Evolutionary conservation across 2,113 vertebrate genomes (phyloP).

Genomic region (Hippocampus guttulatus): DNA sequence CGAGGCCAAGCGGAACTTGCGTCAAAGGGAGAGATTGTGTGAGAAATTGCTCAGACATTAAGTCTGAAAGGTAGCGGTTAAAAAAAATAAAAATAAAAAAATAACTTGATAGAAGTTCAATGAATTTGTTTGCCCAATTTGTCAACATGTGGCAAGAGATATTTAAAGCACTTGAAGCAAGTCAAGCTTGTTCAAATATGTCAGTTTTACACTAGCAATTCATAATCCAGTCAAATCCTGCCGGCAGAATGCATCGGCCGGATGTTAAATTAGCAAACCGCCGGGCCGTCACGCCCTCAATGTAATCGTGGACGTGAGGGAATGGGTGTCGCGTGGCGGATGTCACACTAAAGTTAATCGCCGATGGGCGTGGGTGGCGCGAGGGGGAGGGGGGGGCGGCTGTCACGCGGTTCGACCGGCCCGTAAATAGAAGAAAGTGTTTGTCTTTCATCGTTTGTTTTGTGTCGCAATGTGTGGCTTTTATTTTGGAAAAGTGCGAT

Average conservation of each 20-base stretch:
- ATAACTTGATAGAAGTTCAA: background rate
- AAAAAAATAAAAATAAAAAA: background rate
- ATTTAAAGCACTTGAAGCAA: background rate
- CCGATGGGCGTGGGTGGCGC: too few relatives aligned
- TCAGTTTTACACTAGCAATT: background rate
- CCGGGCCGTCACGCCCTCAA: too few relatives aligned
- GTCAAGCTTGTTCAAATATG: background rate
- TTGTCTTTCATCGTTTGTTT: too few relatives aligned
- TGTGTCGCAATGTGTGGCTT: too few relatives aligned
- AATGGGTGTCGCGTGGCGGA: too few relatives aligned
- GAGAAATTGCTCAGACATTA: background rate
- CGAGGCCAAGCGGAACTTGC: background rate
- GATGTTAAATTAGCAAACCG: background rate
- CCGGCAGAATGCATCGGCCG: background rate
- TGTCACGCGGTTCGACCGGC: too few relatives aligned
- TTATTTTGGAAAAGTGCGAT: too few relatives aligned
- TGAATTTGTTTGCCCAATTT: background rate
- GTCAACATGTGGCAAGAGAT: too few relatives aligned
- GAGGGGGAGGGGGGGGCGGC: too few relatives aligned
- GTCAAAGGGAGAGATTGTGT: background rate
- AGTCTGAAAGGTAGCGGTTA: background rate
- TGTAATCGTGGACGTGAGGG: background rate
- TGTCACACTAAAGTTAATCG: too few relatives aligned
- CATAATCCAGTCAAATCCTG: background rate
- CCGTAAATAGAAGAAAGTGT: too few relatives aligned